Evolutionary conservation across 2,888 invertebrate genomes (phyloP).

Genomic region (Tenodera sinensis): DNA sequence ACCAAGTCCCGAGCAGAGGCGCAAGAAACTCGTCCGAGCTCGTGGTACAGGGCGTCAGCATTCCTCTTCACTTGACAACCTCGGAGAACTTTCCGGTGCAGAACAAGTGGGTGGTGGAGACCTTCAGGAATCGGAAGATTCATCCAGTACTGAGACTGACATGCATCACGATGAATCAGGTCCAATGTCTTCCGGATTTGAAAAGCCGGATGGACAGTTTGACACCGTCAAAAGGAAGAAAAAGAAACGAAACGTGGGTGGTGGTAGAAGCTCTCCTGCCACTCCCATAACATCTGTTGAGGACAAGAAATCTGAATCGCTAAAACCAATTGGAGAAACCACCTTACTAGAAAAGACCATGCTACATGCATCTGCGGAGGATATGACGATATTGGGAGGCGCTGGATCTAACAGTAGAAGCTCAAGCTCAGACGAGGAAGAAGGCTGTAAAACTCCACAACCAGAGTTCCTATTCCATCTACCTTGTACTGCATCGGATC

Average conservation of each 20-base stretch:
- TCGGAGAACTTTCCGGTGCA: slow-evolving; percentile 44
- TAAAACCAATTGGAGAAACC: not conserved
- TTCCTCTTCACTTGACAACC: slow-evolving; percentile 69
- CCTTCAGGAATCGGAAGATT: slow-evolving; percentile 40
- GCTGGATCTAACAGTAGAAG: slow-evolving; percentile 47
- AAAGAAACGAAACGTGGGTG: slow-evolving; percentile 53
- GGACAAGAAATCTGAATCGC: not conserved
- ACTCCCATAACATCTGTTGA: not conserved
- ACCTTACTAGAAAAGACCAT: not conserved
- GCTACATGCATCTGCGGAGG: slow-evolving; percentile 8
- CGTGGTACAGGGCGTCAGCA: slow-evolving; percentile 80
- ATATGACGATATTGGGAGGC: not conserved
- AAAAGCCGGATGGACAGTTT: slow-evolving; percentile 64
- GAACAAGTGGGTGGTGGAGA: slow-evolving; percentile 64
- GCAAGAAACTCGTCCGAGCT: slow-evolving; percentile 76
- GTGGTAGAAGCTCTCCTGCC: slow-evolving; percentile 33
- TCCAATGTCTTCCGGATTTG: slow-evolving; percentile 38
- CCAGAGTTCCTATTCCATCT: slow-evolving; percentile 55
- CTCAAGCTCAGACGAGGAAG: slow-evolving; percentile 51
- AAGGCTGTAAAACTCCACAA: slow-evolving; percentile 63
- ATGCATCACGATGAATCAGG: slow-evolving; percentile 49
- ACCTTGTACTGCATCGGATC: slow-evolving; percentile 39
- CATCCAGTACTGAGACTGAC: slow-evolving; percentile 67
- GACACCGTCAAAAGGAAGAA: slow-evolving; percentile 83
- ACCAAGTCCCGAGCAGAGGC: slow-evolving; percentile 81